Percentiles rank a stretch among this genome's conserved stretches.
phyloP scores from a whole-genome alignment of 1,140 invertebrate species.

The Tachypleus tridentatus region DNA sequence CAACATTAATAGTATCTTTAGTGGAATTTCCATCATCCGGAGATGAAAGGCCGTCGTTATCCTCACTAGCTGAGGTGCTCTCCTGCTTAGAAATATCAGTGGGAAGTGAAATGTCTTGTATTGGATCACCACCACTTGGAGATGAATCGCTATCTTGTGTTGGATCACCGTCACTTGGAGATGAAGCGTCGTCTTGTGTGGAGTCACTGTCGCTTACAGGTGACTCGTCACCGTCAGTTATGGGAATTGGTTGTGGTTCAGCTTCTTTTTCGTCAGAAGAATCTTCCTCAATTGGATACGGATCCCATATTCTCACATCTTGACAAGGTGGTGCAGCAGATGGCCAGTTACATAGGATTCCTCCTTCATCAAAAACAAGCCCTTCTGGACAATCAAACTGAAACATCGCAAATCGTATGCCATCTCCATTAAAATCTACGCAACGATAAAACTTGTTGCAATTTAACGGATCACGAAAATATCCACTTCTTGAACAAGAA shows the following conservation, averaged over 20 bases:
- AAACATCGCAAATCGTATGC: conserved; percentile 38
- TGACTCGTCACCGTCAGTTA: neutral
- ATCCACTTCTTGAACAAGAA: conserved; percentile 44
- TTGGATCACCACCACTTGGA: neutral
- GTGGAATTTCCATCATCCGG: too few relatives aligned
- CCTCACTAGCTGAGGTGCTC: too few relatives aligned
- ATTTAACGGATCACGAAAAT: conserved; percentile 46
- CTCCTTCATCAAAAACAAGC: conserved; percentile 33
- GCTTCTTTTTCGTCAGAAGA: neutral
- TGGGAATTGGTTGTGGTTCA: conserved; percentile 9
- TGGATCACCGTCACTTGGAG: neutral
- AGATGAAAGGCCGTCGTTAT: too few relatives aligned
- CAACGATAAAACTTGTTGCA: conserved; percentile 43
- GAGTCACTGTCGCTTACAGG: neutral
- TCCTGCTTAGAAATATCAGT: too few relatives aligned
- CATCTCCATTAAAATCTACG: conserved; percentile 45
- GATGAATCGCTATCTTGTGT: neutral
- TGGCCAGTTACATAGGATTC: conserved; percentile 28
- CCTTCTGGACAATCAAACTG: conserved; percentile 46
- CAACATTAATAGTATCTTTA: too few relatives aligned
- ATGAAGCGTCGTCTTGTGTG: neutral
- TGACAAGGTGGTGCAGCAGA: conserved; percentile 13
- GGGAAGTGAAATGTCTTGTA: too few relatives aligned
- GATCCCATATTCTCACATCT: conserved; percentile 2
- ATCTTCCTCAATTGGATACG: neutral